These are phyloP conservation scores for Ips typographus DNA, from an alignment of 1,140 invertebrate genomes.

Conservation along the genomic window DNA sequence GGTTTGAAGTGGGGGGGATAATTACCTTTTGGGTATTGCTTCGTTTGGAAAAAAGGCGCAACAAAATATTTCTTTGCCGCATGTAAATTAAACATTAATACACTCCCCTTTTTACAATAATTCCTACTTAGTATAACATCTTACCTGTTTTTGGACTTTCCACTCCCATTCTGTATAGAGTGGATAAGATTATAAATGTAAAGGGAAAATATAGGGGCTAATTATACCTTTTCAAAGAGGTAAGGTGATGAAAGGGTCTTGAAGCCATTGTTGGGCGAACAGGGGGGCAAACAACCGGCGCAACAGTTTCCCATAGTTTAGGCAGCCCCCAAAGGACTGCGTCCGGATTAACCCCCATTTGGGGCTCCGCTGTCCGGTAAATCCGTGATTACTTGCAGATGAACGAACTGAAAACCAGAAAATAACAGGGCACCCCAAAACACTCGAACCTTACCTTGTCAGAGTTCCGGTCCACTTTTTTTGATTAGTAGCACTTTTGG, in stretches of 20 bases:
- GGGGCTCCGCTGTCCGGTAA: conserved; percentile 35
- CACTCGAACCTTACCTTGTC: no score
- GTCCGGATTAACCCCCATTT: conserved; percentile 46
- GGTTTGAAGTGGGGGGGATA: neutral
- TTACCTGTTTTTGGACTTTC: no score
- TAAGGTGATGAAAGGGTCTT: no score
- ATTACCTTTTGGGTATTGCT: conserved; percentile 43
- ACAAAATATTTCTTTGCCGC: conserved; percentile 41
- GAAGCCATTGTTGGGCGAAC: neutral
- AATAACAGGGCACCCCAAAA: neutral
- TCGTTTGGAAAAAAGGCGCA: conserved; percentile 40
- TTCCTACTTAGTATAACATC: no score
- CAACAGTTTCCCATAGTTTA: conserved; percentile 57
- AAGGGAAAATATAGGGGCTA: no score
- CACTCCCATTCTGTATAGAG: no score
- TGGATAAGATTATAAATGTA: no score
- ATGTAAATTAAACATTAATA: conserved; percentile 22
- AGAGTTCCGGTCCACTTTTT: no score
- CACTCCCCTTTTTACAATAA: no score
- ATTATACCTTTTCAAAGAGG: conserved; percentile 45
- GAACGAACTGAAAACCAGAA: neutral
- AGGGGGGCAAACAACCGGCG: conserved; percentile 54
- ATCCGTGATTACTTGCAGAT: conserved; percentile 38
- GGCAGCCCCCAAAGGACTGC: conserved; percentile 51
- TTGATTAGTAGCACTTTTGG: no score